Base-by-base conservation (phyloP, 1,140 invertebrate genomes). In the Cydia amplana region DNA sequence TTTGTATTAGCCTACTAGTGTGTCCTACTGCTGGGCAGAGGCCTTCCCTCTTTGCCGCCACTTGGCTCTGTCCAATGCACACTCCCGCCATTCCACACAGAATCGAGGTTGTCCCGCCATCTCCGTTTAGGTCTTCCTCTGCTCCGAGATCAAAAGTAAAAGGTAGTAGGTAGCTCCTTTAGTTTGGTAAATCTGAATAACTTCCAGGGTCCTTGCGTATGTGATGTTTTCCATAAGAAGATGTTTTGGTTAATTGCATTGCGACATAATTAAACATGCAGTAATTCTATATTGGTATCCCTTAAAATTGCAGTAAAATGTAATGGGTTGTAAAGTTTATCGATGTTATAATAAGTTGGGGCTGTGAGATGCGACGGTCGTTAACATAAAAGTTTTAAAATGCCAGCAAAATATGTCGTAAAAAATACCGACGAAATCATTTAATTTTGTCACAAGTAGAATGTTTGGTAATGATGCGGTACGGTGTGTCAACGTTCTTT, bases 241-340 rank as follows among this genome's bases (percentile, higher is more conserved):
- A 23, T 23, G 55, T 60, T 60, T 55, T 60, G 0, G 55, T 60
- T 20, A 60, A 60, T 12, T 60, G 20, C 55, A 1, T 4, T 60
- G 20, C 55, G 55, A 23, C 18, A 23, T 83, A 80, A 83, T 83
- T 83, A 82, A 77, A 77, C 60, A 72, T 67, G 72, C 67, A 78
- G 75, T 79, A 77, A 81, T 79, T 63, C 72, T 75, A 77, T 82
- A 78, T 79, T 73, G 73, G 64, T 75, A 72, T 72, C 28, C 75
- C 67, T 83, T 83, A 80, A 83, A 82, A 79, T 79, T 74, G 74
- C 73, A 74, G 83, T 83, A 85, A 85, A 84, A 76, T 80, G 74
- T 60, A 75, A 81, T 78, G 75, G 74, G 77, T 74, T 75, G 79
- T 87, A 87, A 87, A 87, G 51, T 85, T 86, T 86, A 87, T 84